Evolutionary conservation across 2,797 vertebrate genomes (phyloP).

Genomic region (Columba guinea): DNA sequence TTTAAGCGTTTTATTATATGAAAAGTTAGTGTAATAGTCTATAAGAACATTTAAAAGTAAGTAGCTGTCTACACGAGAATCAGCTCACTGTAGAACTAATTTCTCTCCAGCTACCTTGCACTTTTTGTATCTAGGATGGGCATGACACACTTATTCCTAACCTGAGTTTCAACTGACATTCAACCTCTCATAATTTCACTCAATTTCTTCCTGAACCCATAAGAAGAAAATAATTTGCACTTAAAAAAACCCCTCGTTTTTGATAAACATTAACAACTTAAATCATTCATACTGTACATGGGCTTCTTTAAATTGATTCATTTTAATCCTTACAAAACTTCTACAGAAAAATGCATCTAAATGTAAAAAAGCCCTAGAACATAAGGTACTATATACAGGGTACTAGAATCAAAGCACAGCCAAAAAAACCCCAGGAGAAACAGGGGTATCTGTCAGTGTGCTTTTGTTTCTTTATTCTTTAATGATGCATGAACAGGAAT

Average conservation of each 20-base stretch:
- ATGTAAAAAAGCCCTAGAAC: background rate
- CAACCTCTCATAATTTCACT: background rate
- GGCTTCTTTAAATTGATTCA: background rate
- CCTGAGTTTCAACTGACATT: background rate
- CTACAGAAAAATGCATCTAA: background rate
- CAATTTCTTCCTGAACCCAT: background rate
- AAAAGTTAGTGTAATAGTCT: background rate
- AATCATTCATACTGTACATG: background rate
- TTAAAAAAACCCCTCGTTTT: too few relatives aligned
- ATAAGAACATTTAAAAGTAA: accelerated
- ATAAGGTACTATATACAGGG: background rate
- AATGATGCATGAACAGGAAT: background rate
- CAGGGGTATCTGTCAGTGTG: too few relatives aligned
- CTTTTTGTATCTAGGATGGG: background rate
- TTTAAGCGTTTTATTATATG: background rate
- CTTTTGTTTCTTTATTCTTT: background rate
- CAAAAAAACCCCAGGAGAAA: background rate
- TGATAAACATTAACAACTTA: background rate
- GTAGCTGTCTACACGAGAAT: background rate
- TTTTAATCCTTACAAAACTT: background rate
- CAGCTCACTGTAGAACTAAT: background rate
- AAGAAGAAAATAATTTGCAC: background rate
- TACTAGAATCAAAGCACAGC: background rate
- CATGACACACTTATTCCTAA: background rate
- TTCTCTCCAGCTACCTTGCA: background rate